These are phyloP conservation scores for Misgurnus mizolepis DNA, from an alignment of 2,113 vertebrate species.

Conservation along the genomic window DNA sequence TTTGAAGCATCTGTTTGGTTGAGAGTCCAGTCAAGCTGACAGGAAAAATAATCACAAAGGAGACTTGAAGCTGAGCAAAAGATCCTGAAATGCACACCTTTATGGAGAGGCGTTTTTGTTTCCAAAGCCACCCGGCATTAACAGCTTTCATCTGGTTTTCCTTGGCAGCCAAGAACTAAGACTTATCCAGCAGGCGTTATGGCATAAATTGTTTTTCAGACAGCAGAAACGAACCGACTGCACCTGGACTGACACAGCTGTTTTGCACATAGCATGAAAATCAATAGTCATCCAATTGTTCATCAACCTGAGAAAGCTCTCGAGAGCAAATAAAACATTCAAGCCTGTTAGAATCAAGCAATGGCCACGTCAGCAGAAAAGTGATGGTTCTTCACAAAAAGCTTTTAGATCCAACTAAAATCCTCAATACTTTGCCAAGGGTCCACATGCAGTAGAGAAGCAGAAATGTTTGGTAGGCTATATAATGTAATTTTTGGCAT, in stretches of 20 bases:
- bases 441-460: neutral
- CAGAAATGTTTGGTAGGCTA: neutral
- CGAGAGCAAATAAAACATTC: conserved; percentile 34
- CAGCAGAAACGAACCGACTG: conserved; percentile 74
- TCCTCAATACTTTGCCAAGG: neutral
- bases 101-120: conserved; percentile 51
- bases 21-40: conserved; percentile 14
- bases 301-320: conserved; percentile 41
- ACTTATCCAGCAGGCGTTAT: conserved; percentile 80
- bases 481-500: too few relatives aligned
- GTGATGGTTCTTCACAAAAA: neutral
- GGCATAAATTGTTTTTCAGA: conserved; percentile 80
- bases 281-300: conserved; percentile 68
- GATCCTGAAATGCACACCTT: conserved; percentile 55
- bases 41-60: conserved; percentile 33
- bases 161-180: conserved; percentile 72
- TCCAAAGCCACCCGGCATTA: conserved; percentile 74
- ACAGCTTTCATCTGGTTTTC: conserved; percentile 82
- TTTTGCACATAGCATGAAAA: conserved; percentile 67
- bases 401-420: neutral
- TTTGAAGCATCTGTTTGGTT: conserved; percentile 30
- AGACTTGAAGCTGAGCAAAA: conserved; percentile 31
- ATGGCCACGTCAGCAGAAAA: conserved; percentile 9
- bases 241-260: conserved; percentile 81
- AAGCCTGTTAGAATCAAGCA: conserved; percentile 25